A percentile compares a stretch with the other conserved stretches of the same genome.
phyloP scores from a whole-genome alignment of 2,888 invertebrate genomes.

The Lordiphosa andalusiaca region DNA sequence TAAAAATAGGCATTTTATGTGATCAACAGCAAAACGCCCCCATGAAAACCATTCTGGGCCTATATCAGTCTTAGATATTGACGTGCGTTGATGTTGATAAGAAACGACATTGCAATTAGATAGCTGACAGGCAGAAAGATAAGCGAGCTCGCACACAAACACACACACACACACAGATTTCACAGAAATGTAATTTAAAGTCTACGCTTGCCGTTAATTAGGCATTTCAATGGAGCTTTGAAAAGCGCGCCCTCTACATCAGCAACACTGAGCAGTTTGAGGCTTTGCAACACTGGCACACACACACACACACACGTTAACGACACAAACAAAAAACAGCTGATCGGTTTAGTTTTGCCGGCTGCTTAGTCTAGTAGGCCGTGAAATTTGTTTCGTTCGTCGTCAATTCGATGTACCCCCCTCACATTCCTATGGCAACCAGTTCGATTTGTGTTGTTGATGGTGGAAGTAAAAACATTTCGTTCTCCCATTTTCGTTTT shows the following conservation, averaged over 20 bases:
- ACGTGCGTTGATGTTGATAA: constrained; percentile 61
- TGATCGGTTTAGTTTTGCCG: constrained; percentile 21
- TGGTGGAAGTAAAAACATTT: constrained; percentile 5
- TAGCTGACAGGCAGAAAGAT: constrained; percentile 54
- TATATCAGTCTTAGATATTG: constrained; percentile 68
- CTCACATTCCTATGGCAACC: constrained; percentile 25
- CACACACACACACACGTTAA: constrained; percentile 10
- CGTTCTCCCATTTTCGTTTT: constrained; percentile 24
- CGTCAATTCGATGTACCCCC: not conserved
- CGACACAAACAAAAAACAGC: constrained; percentile 30
- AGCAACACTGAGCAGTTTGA: constrained; percentile 19
- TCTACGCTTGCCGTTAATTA: constrained; percentile 6
- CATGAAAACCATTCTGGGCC: constrained; percentile 39
- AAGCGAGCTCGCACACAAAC: constrained; percentile 49
- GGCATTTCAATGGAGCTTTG: not conserved
- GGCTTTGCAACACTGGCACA: constrained; percentile 21
- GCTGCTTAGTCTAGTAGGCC: constrained; percentile 3
- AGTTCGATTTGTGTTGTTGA: constrained; percentile 16
- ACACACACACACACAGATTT: constrained; percentile 34
- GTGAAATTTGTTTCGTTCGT: constrained; percentile 6
- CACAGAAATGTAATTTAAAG: constrained; percentile 60
- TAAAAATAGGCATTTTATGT: constrained; percentile 72
- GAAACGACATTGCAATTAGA: constrained; percentile 70
- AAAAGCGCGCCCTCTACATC: constrained; percentile 24
- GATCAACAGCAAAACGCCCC: constrained; percentile 31